Evolutionary conservation across 1,140 invertebrate genomes (phyloP), one percentile per base, ranked within the genome.

Genomic region (Saxidomus purpurata): DNA sequence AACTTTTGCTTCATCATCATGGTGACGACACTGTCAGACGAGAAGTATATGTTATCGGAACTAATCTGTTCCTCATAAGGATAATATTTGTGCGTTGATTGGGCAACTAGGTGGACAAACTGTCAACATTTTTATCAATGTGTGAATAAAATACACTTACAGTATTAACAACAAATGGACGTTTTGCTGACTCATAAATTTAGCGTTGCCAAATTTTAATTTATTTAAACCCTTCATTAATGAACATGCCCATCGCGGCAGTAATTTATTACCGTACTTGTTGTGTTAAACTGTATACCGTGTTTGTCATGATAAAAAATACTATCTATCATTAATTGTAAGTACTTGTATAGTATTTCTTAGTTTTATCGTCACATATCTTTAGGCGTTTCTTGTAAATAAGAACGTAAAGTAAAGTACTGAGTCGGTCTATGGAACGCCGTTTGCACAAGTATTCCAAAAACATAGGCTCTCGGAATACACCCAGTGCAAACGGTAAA

Each of bases 81-180:
- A 15, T 63, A 28, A 63, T 63, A 63, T 63, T 63, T 63, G 59
- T 63, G 1, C 25, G 25, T 63, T 63, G 59, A 63, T 63, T 63
- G 38, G 22, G 67, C 36, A 71, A 71, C 67, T 71, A 28, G 67
- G 67, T 71, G 67, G 67, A 71, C 67, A 71, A 38, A 38, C 17
- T 71, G 67, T 40, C 67, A 71, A 36, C 67, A 38, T 38, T 71
- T 40, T 36, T 71, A 71, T 71, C 67, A 71, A 36, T 71, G 67
- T n/a, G 67, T 6, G 67, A 38, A 38, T 71, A 71, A 38, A 71
- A 71, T 36, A 67, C 61, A 36, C 25, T 31, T 34, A 19, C 1
- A 8, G 67, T 38, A 2, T 71, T 0, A 63, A 63, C n/a, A 25
- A 28, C 6, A 25, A 63, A 28, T 63, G 25, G 25, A 11, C 59